phyloP scores from a whole-genome alignment of 2,113 vertebrate species.

The Amblyornis subalaris region DNA sequence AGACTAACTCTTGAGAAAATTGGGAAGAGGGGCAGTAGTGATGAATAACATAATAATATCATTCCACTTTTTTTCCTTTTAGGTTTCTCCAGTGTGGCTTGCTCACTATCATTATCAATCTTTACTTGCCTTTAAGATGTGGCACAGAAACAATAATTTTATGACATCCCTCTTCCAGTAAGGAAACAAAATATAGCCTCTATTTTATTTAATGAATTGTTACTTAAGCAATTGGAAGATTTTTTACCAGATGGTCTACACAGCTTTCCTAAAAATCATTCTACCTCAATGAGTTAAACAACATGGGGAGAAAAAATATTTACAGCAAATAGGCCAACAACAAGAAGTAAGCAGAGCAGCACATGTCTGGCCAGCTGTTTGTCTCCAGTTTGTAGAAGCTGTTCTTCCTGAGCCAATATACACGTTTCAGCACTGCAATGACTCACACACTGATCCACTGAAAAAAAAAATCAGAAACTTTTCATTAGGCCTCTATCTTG shows the following conservation, averaged over 20 bases:
- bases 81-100: neutral
- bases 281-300: conserved; percentile 1
- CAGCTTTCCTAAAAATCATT: neutral
- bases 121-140: neutral
- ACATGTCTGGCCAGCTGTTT: conserved; percentile 85
- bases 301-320: conserved; percentile 58
- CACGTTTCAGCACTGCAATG: conserved; percentile 82
- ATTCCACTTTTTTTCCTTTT: neutral
- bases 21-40: rapidly evolving
- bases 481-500: conserved; percentile 44
- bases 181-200: neutral
- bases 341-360: conserved; percentile 87
- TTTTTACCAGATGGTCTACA: neutral
- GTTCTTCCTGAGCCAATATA: conserved; percentile 81
- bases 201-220: neutral
- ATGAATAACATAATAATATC: neutral
- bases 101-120: neutral
- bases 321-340: conserved; percentile 90
- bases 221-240: neutral
- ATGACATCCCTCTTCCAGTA: neutral
- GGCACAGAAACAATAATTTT: neutral
- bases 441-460: conserved; percentile 78
- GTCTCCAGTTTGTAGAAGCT: conserved; percentile 78
- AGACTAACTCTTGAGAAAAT: neutral
- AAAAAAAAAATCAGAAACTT: conserved; percentile 54